Percentiles rank a stretch among this genome's conserved stretches.
Evolutionary conservation across 2,888 invertebrate species (phyloP).

Genomic region (Drosophila tanythrix): DNA sequence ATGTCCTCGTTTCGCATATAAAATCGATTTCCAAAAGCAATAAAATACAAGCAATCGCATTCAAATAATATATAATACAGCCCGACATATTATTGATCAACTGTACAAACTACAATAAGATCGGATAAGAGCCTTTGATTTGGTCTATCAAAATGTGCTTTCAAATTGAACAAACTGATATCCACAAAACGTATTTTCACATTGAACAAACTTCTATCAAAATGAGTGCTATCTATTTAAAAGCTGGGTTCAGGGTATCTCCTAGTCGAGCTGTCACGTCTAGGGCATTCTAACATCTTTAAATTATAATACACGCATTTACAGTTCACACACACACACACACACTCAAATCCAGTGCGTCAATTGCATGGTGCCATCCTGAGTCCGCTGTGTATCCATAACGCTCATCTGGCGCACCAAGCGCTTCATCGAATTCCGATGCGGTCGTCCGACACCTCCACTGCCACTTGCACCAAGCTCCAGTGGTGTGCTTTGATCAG

Average conservation of each 20-base stretch:
- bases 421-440: constrained; percentile 88
- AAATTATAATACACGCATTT: constrained; percentile 3
- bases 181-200: background rate
- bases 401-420: constrained; percentile 92
- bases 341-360: constrained; percentile 92
- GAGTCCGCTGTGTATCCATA: constrained; percentile 92
- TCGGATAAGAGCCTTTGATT: background rate
- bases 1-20: too few relatives aligned
- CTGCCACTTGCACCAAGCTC: constrained; percentile 36
- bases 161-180: background rate
- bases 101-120: background rate
- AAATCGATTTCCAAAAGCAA: background rate
- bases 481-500: constrained; percentile 85
- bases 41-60: background rate
- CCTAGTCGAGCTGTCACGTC: background rate
- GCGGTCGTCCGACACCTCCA: constrained; percentile 55
- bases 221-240: background rate
- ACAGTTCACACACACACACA: background rate
- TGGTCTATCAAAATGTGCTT: background rate
- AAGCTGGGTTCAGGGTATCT: background rate
- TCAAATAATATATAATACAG: background rate
- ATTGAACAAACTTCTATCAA: background rate
- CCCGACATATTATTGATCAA: background rate
- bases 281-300: background rate
- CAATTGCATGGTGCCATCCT: constrained; percentile 92